Conservation (phyloP, 64 coral and sea anemone species). For the Montipora sp. region DNA sequence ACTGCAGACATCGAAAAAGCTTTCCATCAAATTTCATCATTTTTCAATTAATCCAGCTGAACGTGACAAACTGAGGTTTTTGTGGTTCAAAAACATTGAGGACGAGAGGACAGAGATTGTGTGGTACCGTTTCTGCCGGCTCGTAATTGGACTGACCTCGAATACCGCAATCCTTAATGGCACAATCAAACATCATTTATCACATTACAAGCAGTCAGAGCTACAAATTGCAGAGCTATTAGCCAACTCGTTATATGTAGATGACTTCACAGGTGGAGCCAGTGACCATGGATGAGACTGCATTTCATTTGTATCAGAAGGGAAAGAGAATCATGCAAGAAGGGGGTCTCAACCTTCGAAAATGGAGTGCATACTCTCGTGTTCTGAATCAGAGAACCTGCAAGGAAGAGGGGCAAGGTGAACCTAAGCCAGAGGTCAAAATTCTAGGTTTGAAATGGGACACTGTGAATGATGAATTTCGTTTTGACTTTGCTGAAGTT, state of each 20-base stretch:
- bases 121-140: slow-evolving; percentile 12
- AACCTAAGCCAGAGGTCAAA: neutral
- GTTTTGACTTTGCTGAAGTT: neutral
- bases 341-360: slow-evolving; percentile 70
- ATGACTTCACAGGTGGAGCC: slow-evolving; percentile 36
- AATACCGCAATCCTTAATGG: slow-evolving; percentile 29
- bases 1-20: too few species aligned
- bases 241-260: slow-evolving; percentile 61
- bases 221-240: slow-evolving; percentile 33
- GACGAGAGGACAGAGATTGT: slow-evolving; percentile 22
- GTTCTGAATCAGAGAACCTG: neutral
- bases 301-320: slow-evolving; percentile 57
- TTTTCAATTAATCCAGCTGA: too few species aligned
- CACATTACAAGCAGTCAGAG: slow-evolving; percentile 22
- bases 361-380: slow-evolving; percentile 45
- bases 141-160: slow-evolving; percentile 60
- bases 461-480: neutral
- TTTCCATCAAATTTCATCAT: too few species aligned
- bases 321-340: slow-evolving; percentile 43
- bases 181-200: slow-evolving; percentile 64
- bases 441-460: slow-evolving; percentile 5
- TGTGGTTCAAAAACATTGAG: neutral
- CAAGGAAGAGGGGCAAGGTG: neutral
- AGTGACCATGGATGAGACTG: slow-evolving; percentile 6
- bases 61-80: too few species aligned